Conservation (phyloP, 2,113 vertebrate species). For the Polyodon spathula region DNA sequence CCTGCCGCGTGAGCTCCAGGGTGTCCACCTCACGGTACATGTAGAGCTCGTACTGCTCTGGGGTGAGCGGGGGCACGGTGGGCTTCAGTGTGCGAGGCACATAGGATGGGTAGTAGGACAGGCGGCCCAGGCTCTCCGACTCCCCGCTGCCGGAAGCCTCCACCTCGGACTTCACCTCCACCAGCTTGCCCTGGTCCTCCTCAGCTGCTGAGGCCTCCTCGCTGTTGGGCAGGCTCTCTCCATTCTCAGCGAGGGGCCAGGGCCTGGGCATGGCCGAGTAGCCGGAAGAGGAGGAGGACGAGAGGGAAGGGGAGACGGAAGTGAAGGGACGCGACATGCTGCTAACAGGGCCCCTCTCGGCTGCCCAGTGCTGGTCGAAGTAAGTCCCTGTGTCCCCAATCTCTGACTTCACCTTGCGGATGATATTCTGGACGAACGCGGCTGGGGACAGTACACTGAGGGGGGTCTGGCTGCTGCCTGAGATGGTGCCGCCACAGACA, state of each 20-base stretch:
- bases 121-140: slow-evolving; percentile 38
- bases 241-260: slow-evolving; percentile 64
- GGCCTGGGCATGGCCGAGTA: slow-evolving; percentile 68
- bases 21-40: slow-evolving; percentile 98
- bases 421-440: slow-evolving; percentile 93
- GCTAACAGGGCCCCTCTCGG: slow-evolving; percentile 53
- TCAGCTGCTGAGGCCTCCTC: slow-evolving; percentile 62
- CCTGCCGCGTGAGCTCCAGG: slow-evolving; percentile 86
- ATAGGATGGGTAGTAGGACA: slow-evolving; percentile 78
- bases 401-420: slow-evolving; percentile 93
- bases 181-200: slow-evolving; percentile 58
- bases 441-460: slow-evolving; percentile 82
- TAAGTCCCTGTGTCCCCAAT: slow-evolving; percentile 84
- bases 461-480: slow-evolving; percentile 59
- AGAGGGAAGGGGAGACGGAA: slow-evolving; percentile 79
- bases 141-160: slow-evolving; percentile 49
- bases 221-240: slow-evolving; percentile 55
- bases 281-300: slow-evolving; percentile 80
- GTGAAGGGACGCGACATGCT: slow-evolving; percentile 58
- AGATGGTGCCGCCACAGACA: slow-evolving; percentile 41
- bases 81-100: slow-evolving; percentile 86
- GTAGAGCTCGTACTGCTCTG: slow-evolving; percentile 96
- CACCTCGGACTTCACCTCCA: slow-evolving; percentile 75
- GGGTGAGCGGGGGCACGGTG: slow-evolving; percentile 85
- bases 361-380: slow-evolving; percentile 93